phyloP scores from a whole-genome alignment of 2,888 invertebrate species.

The Volucella zonaria region DNA sequence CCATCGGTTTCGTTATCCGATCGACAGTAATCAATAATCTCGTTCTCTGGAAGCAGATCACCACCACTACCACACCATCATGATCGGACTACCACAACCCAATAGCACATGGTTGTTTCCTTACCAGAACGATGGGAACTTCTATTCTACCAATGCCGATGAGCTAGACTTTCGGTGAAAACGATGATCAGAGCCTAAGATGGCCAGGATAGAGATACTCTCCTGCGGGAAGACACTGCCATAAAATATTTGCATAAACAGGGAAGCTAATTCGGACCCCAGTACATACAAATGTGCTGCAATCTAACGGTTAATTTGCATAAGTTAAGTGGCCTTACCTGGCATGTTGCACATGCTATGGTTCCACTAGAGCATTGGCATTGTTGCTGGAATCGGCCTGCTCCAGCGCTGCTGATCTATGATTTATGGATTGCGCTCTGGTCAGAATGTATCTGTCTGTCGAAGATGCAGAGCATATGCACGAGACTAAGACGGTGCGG shows the following conservation, averaged over 20 bases:
- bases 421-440: conserved; percentile 64
- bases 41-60: conserved; percentile 67
- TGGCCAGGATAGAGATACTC: conserved; percentile 63
- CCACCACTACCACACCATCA: conserved; percentile 14
- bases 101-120: conserved; percentile 16
- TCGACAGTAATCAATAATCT: conserved; percentile 70
- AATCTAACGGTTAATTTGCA: conserved; percentile 73
- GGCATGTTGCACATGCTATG: conserved; percentile 67
- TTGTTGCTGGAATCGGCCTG: conserved; percentile 52
- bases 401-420: conserved; percentile 62
- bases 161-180: conserved; percentile 31
- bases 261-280: conserved; percentile 71
- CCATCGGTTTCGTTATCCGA: conserved; percentile 67
- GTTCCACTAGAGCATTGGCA: conserved; percentile 23
- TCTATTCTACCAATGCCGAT: conserved; percentile 16
- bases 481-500: conserved; percentile 36
- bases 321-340: conserved; percentile 68
- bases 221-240: conserved; percentile 60
- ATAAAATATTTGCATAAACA: conserved; percentile 73
- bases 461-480: conserved; percentile 62
- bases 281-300: conserved; percentile 71
- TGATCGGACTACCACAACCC: background rate
- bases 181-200: conserved; percentile 33
- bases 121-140: conserved; percentile 48
- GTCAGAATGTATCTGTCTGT: conserved; percentile 64